Base-by-base conservation (phyloP, 1,140 invertebrate genomes). In the Drosophila ananassae region DNA sequence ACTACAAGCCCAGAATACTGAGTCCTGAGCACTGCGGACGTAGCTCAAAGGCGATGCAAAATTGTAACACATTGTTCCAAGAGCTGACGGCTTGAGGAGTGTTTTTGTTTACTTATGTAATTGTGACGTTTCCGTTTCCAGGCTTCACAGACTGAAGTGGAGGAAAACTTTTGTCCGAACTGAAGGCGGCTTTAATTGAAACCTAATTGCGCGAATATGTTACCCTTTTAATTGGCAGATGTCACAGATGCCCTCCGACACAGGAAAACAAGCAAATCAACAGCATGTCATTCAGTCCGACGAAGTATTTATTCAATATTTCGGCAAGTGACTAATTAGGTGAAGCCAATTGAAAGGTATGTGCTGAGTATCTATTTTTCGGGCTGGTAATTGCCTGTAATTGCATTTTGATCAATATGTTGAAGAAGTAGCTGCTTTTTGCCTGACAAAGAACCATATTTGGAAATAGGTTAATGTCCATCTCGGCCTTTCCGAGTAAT, bases 21-120 rank as follows among this genome's bases (percentile, higher is more conserved):
- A 22, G 21, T 47, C 17, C 34, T 54, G 50, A 30, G 59, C 39
- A 25, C 30, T 24, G 12, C 21, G 12, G 8, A 46, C 66, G 25
- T 73, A 54, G 69, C 73, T 75, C 61, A 75, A 75, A 75, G 72
- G 41, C 61, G 53, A 57, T 69, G 74, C 78, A 78, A 78, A 78
- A 89, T 82, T 89, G 83, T 89, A 89, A 53, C 83, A 89, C 83
- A 89, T 85, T 87, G 82, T 85, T 78, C 58, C 32, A 30, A 60
- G 75, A 41, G 37, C 56, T 32, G 56, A 44, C 37, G 41, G 53
- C 78, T 52, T 47, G 52, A 72, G 57, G 63, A 85, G 75, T 87
- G 83, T 87, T 78, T 85, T 78, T 85, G 83, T 78, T 87, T 87
- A 87, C 82, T 87, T 87, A 85, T 85, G 82, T 81, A 85, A 85